Conservation (phyloP, 2,888 invertebrate genomes). For the Falcaria lacertinaria region DNA sequence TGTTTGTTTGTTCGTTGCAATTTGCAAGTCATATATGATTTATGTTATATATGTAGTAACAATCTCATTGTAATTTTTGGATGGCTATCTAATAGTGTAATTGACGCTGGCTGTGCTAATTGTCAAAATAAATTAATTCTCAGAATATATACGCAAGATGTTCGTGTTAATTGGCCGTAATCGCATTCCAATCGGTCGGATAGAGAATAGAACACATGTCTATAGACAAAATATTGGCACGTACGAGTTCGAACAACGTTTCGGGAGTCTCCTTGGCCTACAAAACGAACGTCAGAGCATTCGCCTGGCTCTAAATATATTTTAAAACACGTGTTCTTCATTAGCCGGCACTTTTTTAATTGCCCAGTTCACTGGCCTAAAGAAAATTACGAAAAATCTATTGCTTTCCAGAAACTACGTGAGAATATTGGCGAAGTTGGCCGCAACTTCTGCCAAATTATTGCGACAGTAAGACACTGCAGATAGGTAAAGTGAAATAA, state of each 20-base stretch:
- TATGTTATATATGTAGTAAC: too few species aligned
- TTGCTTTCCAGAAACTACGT: conserved; percentile 26
- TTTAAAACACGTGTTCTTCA: conserved; percentile 30
- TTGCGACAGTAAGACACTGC: too few species aligned
- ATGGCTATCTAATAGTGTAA: too few species aligned
- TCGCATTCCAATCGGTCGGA: conserved; percentile 11
- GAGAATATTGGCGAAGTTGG: conserved; percentile 46
- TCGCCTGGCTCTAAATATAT: conserved; percentile 4
- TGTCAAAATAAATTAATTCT: too few species aligned
- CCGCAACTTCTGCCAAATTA: conserved; percentile 38
- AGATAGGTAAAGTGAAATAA: too few species aligned
- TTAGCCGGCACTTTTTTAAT: conserved; percentile 24
- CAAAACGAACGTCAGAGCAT: conserved; percentile 19
- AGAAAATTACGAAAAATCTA: conserved; percentile 17
- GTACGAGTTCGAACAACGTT: conserved; percentile 30
- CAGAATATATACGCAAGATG: too few species aligned
- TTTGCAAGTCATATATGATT: too few species aligned
- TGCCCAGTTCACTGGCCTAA: conserved; percentile 37
- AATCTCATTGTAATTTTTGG: too few species aligned
- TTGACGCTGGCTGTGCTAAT: too few species aligned
- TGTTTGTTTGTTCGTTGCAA: too few species aligned
- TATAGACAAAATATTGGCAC: conserved; percentile 22
- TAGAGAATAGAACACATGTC: background rate
- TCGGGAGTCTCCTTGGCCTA: conserved; percentile 54
- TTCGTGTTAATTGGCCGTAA: conserved; percentile 5